Evolutionary conservation across 1,140 invertebrate species (phyloP), one percentile per base, ranked within the genome.

Genomic region (Danaus melanippus): DNA sequence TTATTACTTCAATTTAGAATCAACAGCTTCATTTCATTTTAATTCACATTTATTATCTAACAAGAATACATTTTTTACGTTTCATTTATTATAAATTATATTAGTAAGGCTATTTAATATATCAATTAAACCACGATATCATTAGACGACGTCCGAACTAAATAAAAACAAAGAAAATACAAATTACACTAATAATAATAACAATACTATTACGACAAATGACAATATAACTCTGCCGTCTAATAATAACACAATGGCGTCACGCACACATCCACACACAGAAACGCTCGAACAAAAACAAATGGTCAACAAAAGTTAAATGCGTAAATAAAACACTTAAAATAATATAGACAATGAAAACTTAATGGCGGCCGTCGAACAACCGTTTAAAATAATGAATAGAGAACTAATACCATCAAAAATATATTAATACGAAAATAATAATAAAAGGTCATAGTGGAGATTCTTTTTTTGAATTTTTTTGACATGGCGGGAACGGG

Each of bases 1-100:
- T 84, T 82, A 83, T 76, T 83, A 80, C 69, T 68, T 76, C 74
- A 80, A 80, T 86, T 86, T 86, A 86, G 80, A 86, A 86, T 86
- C 75, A 71, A 82, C 76, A 83, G 83, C 83, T 86, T 64, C 58
- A 57, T 67, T 72, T 69, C 53, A 66, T 79, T 79, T 74, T 69
- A 80, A 76, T 86, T 80, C 78, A 84, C 71, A 80, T 72, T 67
- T 43, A 70, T 81, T 79, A 55, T 71, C 76, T 84, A 84, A 66
- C 60, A 75, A 79, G 69, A 77, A 61, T 76, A 72, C 65, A 74
- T 55, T 48, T 62, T 66, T 75, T 78, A 65, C 57, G 56, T 64
- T 77, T 69, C 66, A 70, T 79, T 68, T 70, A 76, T 71, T 71
- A 71, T 67, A 71, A 77, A 68, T 84, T 75, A 83, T 67, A 74